Base-by-base conservation (phyloP, 2,797 vertebrate species). In the Garrulus glandarius region DNA sequence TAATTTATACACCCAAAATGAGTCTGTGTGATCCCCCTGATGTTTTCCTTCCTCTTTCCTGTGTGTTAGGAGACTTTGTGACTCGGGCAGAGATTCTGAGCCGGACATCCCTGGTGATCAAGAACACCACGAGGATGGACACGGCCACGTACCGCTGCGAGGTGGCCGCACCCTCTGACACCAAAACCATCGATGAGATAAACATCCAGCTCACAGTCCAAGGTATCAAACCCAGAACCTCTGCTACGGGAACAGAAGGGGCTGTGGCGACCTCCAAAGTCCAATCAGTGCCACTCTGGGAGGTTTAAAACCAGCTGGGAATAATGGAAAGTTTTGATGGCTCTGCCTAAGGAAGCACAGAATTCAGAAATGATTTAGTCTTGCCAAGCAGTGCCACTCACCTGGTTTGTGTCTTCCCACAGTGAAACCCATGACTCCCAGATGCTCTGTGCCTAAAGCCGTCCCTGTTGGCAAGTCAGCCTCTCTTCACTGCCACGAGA, bases 111-210 rank as follows among this genome's bases (percentile, higher is more conserved):
- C 98, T 99, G 95, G 96, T 99, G 97, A 99, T 99, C 87, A 98
- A 98, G 93, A 99, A 99, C 43, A 94, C 98, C 79, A 99, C 98
- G 27, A 98, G 99, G 37, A 98, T 97, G 47, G 99, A 99, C 97
- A 99, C 98, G 0, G 99, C 99, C n/a, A 97, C 98, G 37, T 99
- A 99, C 93, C 99, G 99, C 96, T 99, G 99, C 29, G 99, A 99
- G 94, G 99, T 99, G 90, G 99, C 98, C 5, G 99, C 99, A 30
- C 98, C 98, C 64, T 97, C 98, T 0, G 99, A 99, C 96, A 98
- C 98, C 36, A 99, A 99, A 88, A 98, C 98, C 93, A 99, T 99
- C 78, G 99, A 99, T 41, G 99, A 99, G 97, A 99, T 99, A 55
- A 98, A 99, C 34, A 99, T 99, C 96, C 98, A 98, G 93, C 98